Conservation (phyloP, 2,113 vertebrate species). For the Cinclus mexicanus region DNA sequence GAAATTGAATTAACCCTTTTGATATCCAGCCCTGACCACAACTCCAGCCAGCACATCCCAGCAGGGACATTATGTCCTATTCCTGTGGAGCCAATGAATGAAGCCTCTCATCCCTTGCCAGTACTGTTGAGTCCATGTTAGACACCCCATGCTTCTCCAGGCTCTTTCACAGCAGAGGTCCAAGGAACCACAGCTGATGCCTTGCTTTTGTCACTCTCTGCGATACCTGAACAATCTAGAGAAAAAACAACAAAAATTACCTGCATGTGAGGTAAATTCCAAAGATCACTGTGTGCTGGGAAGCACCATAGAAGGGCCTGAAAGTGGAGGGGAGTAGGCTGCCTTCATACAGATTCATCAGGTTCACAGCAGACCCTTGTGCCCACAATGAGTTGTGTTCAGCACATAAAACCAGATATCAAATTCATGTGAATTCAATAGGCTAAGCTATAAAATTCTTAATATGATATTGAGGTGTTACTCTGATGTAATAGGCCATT, state of each 20-base stretch:
- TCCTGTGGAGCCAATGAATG: accelerated
- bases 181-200: neutral
- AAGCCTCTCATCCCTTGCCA: neutral
- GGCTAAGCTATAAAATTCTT: constrained; percentile 10
- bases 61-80: accelerated
- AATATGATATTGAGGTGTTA: constrained; percentile 14
- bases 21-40: neutral
- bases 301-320: neutral
- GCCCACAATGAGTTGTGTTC: neutral
- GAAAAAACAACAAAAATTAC: neutral
- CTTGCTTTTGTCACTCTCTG: neutral
- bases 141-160: neutral
- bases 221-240: neutral
- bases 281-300: neutral
- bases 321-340: neutral
- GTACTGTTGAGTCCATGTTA: accelerated
- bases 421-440: constrained; percentile 21
- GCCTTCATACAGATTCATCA: neutral
- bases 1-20: neutral
- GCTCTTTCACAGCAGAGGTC: neutral
- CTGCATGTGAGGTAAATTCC: neutral
- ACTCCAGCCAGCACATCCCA: neutral
- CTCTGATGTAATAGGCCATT: constrained; percentile 50
- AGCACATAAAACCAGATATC: neutral
- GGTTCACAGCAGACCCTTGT: neutral